Conservation (phyloP, 2,113 vertebrate genomes). For the Cyprinus carpio region DNA sequence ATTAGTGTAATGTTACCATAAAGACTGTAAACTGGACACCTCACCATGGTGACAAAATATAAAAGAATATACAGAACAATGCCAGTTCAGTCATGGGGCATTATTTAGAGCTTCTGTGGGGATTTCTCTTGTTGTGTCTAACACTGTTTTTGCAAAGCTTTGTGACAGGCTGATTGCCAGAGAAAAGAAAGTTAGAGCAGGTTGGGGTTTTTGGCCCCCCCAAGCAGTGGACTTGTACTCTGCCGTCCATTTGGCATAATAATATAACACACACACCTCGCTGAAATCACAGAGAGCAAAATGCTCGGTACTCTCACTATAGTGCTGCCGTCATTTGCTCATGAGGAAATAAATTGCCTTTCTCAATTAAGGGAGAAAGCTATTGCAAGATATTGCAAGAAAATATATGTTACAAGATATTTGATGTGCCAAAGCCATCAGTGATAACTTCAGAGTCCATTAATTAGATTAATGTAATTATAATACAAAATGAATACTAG, state of each 20-base stretch:
- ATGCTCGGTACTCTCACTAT: not conserved
- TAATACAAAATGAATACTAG: too few relatives aligned
- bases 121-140: not conserved
- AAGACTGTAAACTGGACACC: not conserved
- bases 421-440: not conserved
- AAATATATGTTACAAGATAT: not conserved
- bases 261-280: not conserved
- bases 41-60: not conserved
- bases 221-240: not conserved
- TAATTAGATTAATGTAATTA: not conserved
- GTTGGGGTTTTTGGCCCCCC: slow-evolving; percentile 21
- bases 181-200: not conserved
- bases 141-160: slow-evolving; percentile 22
- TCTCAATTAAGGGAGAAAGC: not conserved
- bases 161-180: not conserved
- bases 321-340: not conserved
- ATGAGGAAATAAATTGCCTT: not conserved
- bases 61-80: too few relatives aligned
- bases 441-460: too few relatives aligned
- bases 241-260: slow-evolving; percentile 13
- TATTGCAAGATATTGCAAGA: not conserved
- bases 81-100: not conserved
- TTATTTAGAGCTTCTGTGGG: not conserved
- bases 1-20: not conserved
- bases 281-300: not conserved